Conservation (phyloP, 1,140 invertebrate genomes). For the Drosophila nigromelanica region DNA sequence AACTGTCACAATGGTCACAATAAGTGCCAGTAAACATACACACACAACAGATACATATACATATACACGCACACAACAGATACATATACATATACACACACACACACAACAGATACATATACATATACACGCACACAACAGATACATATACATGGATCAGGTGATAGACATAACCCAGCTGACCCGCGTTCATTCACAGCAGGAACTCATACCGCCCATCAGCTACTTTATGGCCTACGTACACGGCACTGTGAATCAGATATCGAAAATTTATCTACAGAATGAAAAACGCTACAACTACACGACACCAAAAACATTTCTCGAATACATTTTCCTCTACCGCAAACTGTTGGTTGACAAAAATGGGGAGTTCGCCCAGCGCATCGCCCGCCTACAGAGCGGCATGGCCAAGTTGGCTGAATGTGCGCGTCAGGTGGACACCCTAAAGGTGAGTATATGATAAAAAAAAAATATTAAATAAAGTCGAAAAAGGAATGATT, state of each 20-base stretch:
- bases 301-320: conserved; percentile 97
- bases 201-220: conserved; percentile 85
- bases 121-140: neutral
- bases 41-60: too few species aligned
- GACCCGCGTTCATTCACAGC: conserved; percentile 56
- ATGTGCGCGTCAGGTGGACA: conserved; percentile 92
- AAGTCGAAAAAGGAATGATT: conserved; percentile 1
- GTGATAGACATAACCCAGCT: conserved; percentile 11
- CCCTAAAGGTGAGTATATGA: conserved; percentile 84
- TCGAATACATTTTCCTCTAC: conserved; percentile 97
- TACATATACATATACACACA: conserved; percentile 24
- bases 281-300: conserved; percentile 98
- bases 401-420: conserved; percentile 94
- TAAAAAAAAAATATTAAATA: conserved; percentile 5
- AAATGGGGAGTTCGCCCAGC: conserved; percentile 89
- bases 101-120: too few species aligned
- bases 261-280: conserved; percentile 92
- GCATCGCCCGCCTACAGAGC: conserved; percentile 92
- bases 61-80: neutral
- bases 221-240: conserved; percentile 96
- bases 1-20: conserved; percentile 52
- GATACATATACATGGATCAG: conserved; percentile 53
- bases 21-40: conserved; percentile 32
- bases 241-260: conserved; percentile 94
- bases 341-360: conserved; percentile 92